Conservation (phyloP, 2,888 invertebrate species). For the Balanococcus diminutus region DNA sequence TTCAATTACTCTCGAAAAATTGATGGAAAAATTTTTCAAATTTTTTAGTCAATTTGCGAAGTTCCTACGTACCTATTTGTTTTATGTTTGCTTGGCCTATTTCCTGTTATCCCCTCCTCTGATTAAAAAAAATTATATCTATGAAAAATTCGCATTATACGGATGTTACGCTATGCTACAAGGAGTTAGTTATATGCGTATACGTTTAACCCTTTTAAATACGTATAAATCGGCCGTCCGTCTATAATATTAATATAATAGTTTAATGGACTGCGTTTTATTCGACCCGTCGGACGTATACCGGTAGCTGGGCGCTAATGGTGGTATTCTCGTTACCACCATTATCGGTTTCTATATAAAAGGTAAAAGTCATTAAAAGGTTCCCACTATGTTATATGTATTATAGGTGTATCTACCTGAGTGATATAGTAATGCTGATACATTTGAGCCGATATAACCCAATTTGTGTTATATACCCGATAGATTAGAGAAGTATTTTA, state of each 20-base stretch:
- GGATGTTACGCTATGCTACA: too few species aligned
- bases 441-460: background rate
- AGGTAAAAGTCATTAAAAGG: slow-evolving; percentile 5
- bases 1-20: too few species aligned
- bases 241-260: background rate
- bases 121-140: too few species aligned
- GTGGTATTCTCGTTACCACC: background rate
- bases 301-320: background rate
- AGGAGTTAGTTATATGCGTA: too few species aligned
- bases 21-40: too few species aligned
- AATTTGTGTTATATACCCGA: background rate
- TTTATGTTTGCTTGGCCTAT: too few species aligned
- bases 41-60: too few species aligned
- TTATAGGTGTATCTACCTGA: background rate
- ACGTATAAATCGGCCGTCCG: background rate
- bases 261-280: background rate
- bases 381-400: background rate
- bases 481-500: background rate
- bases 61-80: too few species aligned
- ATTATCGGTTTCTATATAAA: background rate
- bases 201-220: background rate
- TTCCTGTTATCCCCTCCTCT: too few species aligned
- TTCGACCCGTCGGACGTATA: background rate
- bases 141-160: too few species aligned
- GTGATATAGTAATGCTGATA: background rate